Evolutionary conservation across 92 coral and sea anemone genomes (phyloP), one percentile per base, ranked within the genome.

Genomic region (Palythoa caribaeorum): DNA sequence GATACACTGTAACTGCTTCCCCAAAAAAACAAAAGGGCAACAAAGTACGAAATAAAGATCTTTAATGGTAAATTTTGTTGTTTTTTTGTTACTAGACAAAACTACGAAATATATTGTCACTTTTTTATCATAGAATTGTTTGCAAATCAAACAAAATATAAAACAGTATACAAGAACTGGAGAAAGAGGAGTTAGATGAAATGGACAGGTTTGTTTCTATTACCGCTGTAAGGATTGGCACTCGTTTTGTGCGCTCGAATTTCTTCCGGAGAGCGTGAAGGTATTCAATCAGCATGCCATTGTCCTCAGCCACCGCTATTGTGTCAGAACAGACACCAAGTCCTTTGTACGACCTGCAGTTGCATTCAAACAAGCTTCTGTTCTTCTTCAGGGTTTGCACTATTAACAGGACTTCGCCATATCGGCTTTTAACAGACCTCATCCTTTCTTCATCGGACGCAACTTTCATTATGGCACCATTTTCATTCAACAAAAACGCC

Each of bases 271-370:
- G 47, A 20, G 90, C 90, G 11, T 87, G 50, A 16, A 87, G 39
- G 75, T 87, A 77, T 51, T 87, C 87, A 59, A 77, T 47, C 75
- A 87, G 47, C 39, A 87, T 69, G 6, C 86, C 71, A 65, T 87
- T 87, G 87, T 87, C 90, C 76, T 87, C 90, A 16, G 90, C 90
- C 40, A 87, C 90, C 19, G 47, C 90, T n/a, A 87, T 86, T 19
- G 87, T 87, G 87, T 87, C 90, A 59, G 84, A 87, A 77, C 90
- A 86, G 70, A 86, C 47, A 38, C 89, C 89, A 68, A 86, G 17
- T 87, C 89, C 89, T 38, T 86, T 52, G 50, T 20, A 86, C 16
- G 55, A 14, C 63, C 76, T 77, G 73, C 87, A 87, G 87, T 51
- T 76, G 74, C 90, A 87, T 38, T 87, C 90, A 47, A 87, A 87